Conservation (phyloP, 2,113 vertebrate genomes). For the Aythya baeri region DNA sequence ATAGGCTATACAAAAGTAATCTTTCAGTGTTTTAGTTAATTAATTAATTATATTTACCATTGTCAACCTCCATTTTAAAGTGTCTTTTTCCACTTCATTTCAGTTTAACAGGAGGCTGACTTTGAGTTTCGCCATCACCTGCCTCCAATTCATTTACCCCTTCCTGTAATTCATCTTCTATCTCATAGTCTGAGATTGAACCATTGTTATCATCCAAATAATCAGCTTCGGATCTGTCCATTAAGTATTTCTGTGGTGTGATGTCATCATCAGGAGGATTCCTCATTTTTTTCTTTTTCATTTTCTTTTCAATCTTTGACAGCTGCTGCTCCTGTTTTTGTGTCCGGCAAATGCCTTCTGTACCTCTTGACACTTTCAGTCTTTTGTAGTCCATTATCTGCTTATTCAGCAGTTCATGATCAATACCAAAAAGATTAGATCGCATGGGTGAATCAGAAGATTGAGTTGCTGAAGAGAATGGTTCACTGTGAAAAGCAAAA, state of each 20-base stretch:
- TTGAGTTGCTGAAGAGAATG: not conserved
- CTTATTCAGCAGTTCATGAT: slow-evolving; percentile 81
- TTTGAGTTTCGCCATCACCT: not conserved
- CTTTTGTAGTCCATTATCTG: slow-evolving; percentile 83
- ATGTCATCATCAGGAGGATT: slow-evolving; percentile 28
- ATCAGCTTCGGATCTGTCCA: slow-evolving; percentile 18
- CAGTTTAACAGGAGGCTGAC: not conserved
- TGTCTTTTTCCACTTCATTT: not conserved
- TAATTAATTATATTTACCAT: not conserved
- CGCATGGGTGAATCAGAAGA: not conserved
- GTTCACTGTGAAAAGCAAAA: slow-evolving; percentile 56
- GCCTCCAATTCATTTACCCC: slow-evolving; percentile 3
- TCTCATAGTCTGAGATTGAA: not conserved
- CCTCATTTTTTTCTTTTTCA: slow-evolving; percentile 61
- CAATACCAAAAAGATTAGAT: slow-evolving; percentile 76
- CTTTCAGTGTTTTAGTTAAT: not conserved
- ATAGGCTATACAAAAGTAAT: not conserved
- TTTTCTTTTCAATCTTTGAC: slow-evolving; percentile 62
- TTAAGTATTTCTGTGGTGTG: slow-evolving; percentile 62
- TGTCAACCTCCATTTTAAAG: not conserved
- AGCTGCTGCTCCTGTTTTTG: slow-evolving; percentile 64
- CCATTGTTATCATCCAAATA: not conserved
- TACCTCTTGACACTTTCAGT: not conserved
- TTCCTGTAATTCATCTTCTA: slow-evolving; percentile 46
- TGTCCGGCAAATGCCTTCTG: not conserved